A percentile compares a stretch with the other conserved stretches of the same genome.
Evolutionary conservation across 2,113 vertebrate species (phyloP).

Genomic region (Paradoxurus hermaphroditus): DNA sequence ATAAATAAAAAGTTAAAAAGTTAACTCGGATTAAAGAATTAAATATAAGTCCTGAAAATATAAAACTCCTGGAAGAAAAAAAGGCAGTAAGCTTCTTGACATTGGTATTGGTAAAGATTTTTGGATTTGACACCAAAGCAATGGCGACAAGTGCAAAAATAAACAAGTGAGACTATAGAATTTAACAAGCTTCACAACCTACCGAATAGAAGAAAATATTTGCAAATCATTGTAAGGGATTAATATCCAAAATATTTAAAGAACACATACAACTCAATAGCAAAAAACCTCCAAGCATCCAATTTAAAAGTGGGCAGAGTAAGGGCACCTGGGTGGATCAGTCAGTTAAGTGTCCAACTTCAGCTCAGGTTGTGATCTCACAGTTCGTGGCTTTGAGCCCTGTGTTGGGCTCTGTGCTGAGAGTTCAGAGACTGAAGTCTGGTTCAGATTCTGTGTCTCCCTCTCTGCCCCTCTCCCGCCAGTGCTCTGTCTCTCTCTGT

Average conservation of each 20-base stretch:
- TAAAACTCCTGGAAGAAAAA: not conserved
- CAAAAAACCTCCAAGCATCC: not conserved
- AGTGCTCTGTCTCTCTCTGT: too few relatives aligned
- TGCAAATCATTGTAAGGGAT: not conserved
- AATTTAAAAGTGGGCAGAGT: too few relatives aligned
- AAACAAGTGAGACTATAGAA: not conserved
- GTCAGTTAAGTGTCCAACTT: too few relatives aligned
- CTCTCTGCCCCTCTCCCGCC: too few relatives aligned
- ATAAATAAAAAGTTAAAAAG: not conserved
- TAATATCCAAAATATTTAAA: not conserved
- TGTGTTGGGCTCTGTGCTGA: too few relatives aligned
- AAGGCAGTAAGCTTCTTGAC: not conserved
- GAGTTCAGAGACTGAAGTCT: too few relatives aligned
- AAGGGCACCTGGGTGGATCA: too few relatives aligned
- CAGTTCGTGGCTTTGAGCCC: too few relatives aligned
- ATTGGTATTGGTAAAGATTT: not conserved
- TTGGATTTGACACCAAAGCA: not conserved
- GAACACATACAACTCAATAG: not conserved
- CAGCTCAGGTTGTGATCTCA: too few relatives aligned
- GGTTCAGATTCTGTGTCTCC: too few relatives aligned
- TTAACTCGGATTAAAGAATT: not conserved
- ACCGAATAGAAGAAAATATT: not conserved
- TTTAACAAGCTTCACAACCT: not conserved
- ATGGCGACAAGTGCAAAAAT: not conserved
- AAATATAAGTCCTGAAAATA: not conserved